Evolutionary conservation across 1,140 invertebrate species (phyloP).

Genomic region (Leptinotarsa defecta): DNA sequence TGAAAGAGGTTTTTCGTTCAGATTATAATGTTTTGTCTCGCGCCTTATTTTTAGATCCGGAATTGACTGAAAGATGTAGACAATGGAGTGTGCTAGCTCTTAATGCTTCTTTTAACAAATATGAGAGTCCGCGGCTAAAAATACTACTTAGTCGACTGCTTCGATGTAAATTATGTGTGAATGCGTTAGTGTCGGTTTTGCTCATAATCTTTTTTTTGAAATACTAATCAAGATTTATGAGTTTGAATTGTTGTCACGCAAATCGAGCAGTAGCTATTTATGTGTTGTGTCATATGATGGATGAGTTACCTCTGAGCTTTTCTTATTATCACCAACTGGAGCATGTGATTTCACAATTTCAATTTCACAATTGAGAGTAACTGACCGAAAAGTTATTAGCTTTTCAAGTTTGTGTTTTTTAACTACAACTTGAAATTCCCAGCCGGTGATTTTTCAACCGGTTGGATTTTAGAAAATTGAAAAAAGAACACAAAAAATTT

Average conservation of each 20-base stretch:
- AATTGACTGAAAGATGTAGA: slow-evolving; percentile 5
- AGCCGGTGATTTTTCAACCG: too few relatives aligned
- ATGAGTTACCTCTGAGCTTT: too few relatives aligned
- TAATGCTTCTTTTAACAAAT: neutral
- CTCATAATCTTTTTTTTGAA: neutral
- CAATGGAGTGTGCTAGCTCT: neutral
- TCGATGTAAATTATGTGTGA: slow-evolving; percentile 3
- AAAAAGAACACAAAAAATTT: too few relatives aligned
- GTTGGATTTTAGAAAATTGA: too few relatives aligned
- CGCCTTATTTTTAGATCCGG: neutral
- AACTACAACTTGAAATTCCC: too few relatives aligned
- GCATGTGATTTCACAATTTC: too few relatives aligned
- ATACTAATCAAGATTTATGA: slow-evolving; percentile 1
- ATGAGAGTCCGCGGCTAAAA: neutral
- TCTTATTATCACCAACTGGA: too few relatives aligned
- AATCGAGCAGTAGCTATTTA: neutral
- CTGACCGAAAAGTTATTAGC: too few relatives aligned
- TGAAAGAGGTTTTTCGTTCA: neutral
- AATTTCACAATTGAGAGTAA: too few relatives aligned
- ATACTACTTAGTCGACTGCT: neutral
- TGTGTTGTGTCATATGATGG: too few relatives aligned
- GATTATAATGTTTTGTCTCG: slow-evolving; percentile 3
- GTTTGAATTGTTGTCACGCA: neutral
- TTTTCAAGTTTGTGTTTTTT: too few relatives aligned
- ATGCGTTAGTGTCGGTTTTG: neutral